Evolutionary conservation across 2,113 vertebrate species (phyloP).

Genomic region (Rhagologus leucostigma): DNA sequence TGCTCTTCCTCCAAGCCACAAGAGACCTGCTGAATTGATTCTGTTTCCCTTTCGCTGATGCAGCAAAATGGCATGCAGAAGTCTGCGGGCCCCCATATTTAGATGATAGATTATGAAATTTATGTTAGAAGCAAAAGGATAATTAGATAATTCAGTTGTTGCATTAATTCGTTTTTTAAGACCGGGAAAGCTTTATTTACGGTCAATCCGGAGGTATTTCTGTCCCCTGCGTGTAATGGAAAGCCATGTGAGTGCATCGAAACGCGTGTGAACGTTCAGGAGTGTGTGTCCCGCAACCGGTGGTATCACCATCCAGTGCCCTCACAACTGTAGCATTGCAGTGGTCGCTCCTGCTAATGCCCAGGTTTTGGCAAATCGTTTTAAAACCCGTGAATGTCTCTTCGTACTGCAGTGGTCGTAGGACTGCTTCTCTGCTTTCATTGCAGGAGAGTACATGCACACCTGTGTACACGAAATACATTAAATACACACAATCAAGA

Average conservation of each 20-base stretch:
- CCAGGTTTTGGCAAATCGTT: not conserved
- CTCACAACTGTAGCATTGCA: not conserved
- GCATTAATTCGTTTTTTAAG: not conserved
- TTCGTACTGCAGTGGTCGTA: rapidly evolving
- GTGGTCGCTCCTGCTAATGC: not conserved
- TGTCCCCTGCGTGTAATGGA: not conserved
- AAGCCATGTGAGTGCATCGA: not conserved
- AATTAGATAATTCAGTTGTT: not conserved
- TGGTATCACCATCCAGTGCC: not conserved
- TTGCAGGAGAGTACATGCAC: not conserved
- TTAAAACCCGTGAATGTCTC: not conserved
- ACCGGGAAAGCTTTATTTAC: not conserved
- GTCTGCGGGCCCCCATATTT: not conserved
- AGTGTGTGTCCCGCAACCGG: too few species aligned
- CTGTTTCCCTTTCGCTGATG: not conserved
- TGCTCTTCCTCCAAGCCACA: not conserved
- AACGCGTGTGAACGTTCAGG: rapidly evolving
- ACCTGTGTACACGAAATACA: not conserved
- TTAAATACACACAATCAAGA: not conserved
- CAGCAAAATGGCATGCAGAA: not conserved
- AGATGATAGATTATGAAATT: not conserved
- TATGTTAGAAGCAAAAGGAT: not conserved
- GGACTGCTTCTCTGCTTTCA: not conserved
- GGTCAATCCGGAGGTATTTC: not conserved
- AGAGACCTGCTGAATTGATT: conserved; percentile 19